Conservation (phyloP, 2,113 vertebrate genomes). For the Dipodomys spectabilis region DNA sequence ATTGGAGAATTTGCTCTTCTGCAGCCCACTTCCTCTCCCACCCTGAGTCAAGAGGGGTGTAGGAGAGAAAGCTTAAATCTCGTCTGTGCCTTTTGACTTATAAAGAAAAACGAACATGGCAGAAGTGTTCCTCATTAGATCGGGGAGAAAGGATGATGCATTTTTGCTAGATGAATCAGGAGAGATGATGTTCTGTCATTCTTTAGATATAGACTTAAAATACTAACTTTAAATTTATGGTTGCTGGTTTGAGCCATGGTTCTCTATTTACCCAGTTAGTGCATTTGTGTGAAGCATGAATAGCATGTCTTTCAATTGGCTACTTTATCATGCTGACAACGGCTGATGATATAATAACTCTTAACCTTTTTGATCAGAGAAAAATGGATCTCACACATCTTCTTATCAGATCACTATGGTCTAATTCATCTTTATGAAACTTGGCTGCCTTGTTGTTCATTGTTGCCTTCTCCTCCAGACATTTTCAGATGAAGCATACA, state of each 20-base stretch:
- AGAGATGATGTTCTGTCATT: constrained; percentile 86
- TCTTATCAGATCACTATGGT: constrained; percentile 83
- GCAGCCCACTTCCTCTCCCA: constrained; percentile 45
- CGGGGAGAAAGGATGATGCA: constrained; percentile 85
- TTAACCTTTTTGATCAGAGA: constrained; percentile 74
- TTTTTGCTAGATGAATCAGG: constrained; percentile 86
- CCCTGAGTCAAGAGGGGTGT: constrained; percentile 40
- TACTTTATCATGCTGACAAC: constrained; percentile 86
- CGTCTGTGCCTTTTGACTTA: constrained; percentile 80
- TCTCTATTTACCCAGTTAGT: constrained; percentile 84
- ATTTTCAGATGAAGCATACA: constrained; percentile 53
- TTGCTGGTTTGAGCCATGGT: constrained; percentile 76
- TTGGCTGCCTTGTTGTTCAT: constrained; percentile 45
- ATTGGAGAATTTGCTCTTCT: constrained; percentile 68
- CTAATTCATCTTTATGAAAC: constrained; percentile 81
- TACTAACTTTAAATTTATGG: constrained; percentile 87
- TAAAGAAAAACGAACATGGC: constrained; percentile 88
- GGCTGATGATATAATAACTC: constrained; percentile 85
- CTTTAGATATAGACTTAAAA: constrained; percentile 87
- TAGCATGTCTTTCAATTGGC: constrained; percentile 79
- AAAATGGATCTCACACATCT: constrained; percentile 80
- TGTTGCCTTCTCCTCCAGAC: constrained; percentile 46
- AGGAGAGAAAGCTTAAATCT: constrained; percentile 77
- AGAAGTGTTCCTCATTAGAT: constrained; percentile 87
- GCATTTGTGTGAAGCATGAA: constrained; percentile 81